A percentile compares a stretch with the other conserved stretches of the same genome.
Evolutionary conservation across 1,140 invertebrate genomes (phyloP).

Genomic region (Amyelois transitella): DNA sequence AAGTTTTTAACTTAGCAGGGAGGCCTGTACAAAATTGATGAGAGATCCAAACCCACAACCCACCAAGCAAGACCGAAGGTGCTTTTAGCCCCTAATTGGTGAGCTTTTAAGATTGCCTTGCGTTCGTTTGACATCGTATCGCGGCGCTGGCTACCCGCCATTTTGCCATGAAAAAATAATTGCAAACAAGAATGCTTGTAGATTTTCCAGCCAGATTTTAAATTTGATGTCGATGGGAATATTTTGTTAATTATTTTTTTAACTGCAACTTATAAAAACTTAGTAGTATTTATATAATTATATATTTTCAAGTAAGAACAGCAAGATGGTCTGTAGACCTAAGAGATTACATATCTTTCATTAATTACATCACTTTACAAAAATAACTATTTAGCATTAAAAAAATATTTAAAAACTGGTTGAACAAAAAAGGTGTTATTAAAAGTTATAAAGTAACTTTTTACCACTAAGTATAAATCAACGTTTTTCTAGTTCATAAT

Average conservation of each 20-base stretch:
- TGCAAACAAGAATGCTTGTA: constrained; percentile 11
- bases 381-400: too few species aligned
- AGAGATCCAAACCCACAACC: constrained; percentile 50
- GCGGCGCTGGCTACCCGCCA: constrained; percentile 21
- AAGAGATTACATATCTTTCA: too few species aligned
- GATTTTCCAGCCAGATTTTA: constrained; percentile 17
- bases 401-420: too few species aligned
- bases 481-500: too few species aligned
- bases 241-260: neutral
- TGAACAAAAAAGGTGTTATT: too few species aligned
- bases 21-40: constrained; percentile 66
- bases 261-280: too few species aligned
- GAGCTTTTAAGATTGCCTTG: constrained; percentile 73
- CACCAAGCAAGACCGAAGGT: constrained; percentile 58
- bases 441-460: too few species aligned
- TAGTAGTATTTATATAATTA: too few species aligned
- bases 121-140: constrained; percentile 55
- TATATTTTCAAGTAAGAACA: too few species aligned
- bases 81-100: constrained; percentile 75
- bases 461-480: too few species aligned
- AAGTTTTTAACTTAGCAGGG: constrained; percentile 53
- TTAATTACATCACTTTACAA: too few species aligned
- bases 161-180: constrained; percentile 28
- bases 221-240: neutral
- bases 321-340: too few species aligned